Conservation (phyloP, 2,888 invertebrate genomes). For the Ormia ochracea region DNA sequence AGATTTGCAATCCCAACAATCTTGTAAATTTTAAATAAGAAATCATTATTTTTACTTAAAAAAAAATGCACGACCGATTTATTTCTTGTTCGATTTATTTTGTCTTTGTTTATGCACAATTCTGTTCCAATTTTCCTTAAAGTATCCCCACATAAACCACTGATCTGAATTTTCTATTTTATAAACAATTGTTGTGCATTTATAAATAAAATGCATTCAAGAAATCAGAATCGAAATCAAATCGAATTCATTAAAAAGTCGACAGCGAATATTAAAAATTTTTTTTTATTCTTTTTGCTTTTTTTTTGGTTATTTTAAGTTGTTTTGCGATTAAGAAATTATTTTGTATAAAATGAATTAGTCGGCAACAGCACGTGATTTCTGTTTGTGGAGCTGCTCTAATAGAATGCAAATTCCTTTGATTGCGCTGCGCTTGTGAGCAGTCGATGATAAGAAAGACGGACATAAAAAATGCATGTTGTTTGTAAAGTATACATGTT, state of each 20-base stretch:
- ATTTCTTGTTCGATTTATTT: too few relatives aligned
- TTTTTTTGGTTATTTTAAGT: neutral
- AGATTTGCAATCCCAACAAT: too few relatives aligned
- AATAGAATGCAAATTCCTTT: conserved; percentile 22
- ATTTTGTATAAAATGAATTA: neutral
- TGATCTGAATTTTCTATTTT: conserved; percentile 44
- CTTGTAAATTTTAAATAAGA: too few relatives aligned
- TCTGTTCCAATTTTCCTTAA: conserved; percentile 46
- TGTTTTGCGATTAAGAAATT: neutral
- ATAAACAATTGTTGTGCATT: conserved; percentile 37
- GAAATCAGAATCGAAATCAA: too few relatives aligned
- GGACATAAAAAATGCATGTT: neutral
- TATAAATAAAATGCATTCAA: conserved; percentile 12
- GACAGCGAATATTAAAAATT: neutral
- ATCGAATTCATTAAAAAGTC: neutral
- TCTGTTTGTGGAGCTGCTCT: neutral
- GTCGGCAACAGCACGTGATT: conserved; percentile 34
- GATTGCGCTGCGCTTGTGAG: neutral
- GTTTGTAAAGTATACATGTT: too few relatives aligned
- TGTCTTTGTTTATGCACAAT: conserved; percentile 44
- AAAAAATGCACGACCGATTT: too few relatives aligned
- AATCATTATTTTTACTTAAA: conserved; percentile 6
- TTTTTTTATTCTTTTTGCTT: neutral
- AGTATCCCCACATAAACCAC: conserved; percentile 35
- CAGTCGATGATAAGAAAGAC: conserved; percentile 3